These are phyloP conservation scores for Ormyrus rosae DNA, from an alignment of 2,888 invertebrate species.

Conservation along the genomic window DNA sequence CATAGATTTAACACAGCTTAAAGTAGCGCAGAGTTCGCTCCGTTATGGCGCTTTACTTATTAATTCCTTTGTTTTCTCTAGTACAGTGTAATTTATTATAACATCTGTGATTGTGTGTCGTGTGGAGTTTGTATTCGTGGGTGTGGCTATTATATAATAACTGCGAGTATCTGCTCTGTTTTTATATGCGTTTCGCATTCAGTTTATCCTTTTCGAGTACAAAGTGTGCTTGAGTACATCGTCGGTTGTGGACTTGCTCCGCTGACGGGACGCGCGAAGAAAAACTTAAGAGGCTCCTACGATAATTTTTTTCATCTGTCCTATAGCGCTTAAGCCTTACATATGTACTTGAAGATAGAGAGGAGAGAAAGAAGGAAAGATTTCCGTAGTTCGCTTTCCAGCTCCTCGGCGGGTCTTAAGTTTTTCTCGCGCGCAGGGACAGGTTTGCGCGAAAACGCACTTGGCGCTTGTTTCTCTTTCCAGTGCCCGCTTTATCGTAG, in stretches of 20 bases:
- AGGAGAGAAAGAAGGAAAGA: conserved; percentile 12
- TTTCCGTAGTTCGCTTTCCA: conserved; percentile 1
- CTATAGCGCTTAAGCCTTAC: conserved; percentile 27
- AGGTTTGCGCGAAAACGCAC: conserved; percentile 16
- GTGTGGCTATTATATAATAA: not conserved
- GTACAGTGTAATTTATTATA: conserved; percentile 14
- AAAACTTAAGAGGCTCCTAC: conserved; percentile 33
- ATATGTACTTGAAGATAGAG: conserved; percentile 30
- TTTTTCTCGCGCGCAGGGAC: conserved; percentile 30
- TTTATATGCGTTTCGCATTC: not conserved
- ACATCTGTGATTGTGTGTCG: conserved; percentile 3
- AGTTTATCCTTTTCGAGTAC: conserved; percentile 3
- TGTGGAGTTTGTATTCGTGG: conserved; percentile 1
- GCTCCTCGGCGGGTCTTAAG: conserved; percentile 9
- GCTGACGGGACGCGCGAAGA: not conserved
- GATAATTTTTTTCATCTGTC: conserved; percentile 28
- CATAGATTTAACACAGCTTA: conserved; percentile 33
- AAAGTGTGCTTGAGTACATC: conserved; percentile 33
- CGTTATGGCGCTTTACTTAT: conserved; percentile 24
- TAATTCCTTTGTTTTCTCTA: conserved; percentile 23
- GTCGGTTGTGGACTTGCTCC: not conserved
- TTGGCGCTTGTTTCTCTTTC: not conserved
- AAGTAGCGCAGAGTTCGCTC: not conserved
- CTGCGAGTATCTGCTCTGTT: conserved; percentile 3
- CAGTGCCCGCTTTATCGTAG: conserved; percentile 9